Conservation (phyloP, 2,888 invertebrate species). For the Calliopum simillimum region DNA sequence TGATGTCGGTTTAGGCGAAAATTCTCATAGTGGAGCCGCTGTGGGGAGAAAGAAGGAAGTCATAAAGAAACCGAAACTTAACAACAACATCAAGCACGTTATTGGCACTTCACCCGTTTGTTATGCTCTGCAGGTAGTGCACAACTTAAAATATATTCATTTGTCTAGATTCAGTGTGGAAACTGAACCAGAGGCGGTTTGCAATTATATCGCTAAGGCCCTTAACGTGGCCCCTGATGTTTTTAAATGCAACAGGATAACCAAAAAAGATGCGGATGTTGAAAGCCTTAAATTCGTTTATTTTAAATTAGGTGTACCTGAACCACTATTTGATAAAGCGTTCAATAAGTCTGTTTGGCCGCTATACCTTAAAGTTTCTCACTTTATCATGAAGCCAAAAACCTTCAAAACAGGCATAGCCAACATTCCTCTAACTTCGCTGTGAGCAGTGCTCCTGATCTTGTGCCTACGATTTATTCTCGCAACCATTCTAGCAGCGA, state of each 20-base stretch:
- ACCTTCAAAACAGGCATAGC: neutral
- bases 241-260: too few relatives aligned
- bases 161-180: neutral
- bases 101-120: neutral
- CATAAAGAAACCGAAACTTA: constrained; percentile 4
- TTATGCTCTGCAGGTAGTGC: constrained; percentile 1
- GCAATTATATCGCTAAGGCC: constrained; percentile 1
- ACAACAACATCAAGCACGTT: constrained; percentile 8
- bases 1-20: too few relatives aligned
- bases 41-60: neutral
- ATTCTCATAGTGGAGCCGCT: neutral
- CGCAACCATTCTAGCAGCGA: too few relatives aligned
- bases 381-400: constrained; percentile 5
- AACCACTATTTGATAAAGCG: neutral
- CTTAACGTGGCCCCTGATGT: constrained; percentile 1
- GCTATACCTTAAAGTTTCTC: neutral
- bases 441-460: too few relatives aligned
- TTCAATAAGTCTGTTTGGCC: too few relatives aligned
- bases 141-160: constrained; percentile 1
- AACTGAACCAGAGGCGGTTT: constrained; percentile 5
- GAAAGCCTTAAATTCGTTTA: constrained; percentile 8
- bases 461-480: too few relatives aligned
- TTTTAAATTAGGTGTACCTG: neutral
- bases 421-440: constrained; percentile 1
- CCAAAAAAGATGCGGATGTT: constrained; percentile 4